Evolutionary conservation across 2,113 vertebrate genomes (phyloP), one percentile per base, ranked within the genome.

Genomic region (Emydura subglobosa): DNA sequence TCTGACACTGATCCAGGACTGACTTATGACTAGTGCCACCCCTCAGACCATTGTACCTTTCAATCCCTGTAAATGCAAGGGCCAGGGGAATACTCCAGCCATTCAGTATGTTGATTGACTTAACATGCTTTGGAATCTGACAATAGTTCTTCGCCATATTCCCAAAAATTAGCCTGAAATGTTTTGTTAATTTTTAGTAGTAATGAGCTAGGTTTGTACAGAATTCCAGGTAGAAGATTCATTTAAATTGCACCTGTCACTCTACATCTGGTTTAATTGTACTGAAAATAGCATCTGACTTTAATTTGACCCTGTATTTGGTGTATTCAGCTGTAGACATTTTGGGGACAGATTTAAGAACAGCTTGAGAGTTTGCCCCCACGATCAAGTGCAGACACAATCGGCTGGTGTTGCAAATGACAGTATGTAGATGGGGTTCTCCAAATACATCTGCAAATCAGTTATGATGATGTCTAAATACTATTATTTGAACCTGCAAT

Each of bases 211-310:
- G 0, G 86, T 57, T 76, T 85, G 78, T 90, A 27, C 61, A 76
- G 91, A 88, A 16, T 80, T 79, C 79, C 53, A 87, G 74, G 79
- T 34, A 93, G 93, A 91, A 93, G 47, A 59, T 96, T 94, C 95
- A 83, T 4, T 10, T 86, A 96, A 91, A 85, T 92, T 1, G 0
- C 57, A 87, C 82, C 87, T 97, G 76, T 85, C 93, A 88, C 79
- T 81, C 95, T 94, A 89, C 87, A 93, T 90, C 85, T 44, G 44
- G 31, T 94, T 92, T 96, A 94, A 97, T 96, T 96, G 86, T 91
- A 91, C 92, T 86, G 50, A 95, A 79, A 90, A 91, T 54, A 93
- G 87, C 95, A 93, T 95, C 93, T 96, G 96, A 95, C 90, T 93
- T 91, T 96, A 91, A 96, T 97, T 93, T 91, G 81, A 88, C 92